Base-by-base conservation (phyloP, 2,797 vertebrate genomes). In the Crocodylus rhombifer region DNA sequence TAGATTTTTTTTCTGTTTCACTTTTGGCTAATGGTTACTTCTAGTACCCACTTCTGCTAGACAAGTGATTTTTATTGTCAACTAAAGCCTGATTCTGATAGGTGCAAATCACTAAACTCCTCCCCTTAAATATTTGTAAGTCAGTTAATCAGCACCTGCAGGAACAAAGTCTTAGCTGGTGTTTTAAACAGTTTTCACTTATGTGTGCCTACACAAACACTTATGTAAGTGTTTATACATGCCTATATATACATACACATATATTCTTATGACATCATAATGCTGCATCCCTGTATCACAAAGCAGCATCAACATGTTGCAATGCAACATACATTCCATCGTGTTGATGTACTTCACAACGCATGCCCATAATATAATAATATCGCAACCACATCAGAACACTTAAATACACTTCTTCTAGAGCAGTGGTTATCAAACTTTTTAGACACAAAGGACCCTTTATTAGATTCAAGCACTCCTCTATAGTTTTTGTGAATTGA, bases 61-160 rank as follows among this genome's bases (percentile, higher is more conserved):
- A n/a, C 30, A 30, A n/a, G 28, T 65, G 64, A 30, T 17, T 71
- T 71, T 71, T 0, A 0, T 13, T 80, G 73, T 28, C 5, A 13
- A 86, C 0, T 0, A 26, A 21, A n/a, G 21, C 75, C 83, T 0
- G 0, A 33, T 61, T 36, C 73, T 63, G 30, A 6, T 0, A 1
- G 26, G 61, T 1, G 3, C 1, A 1, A 57, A 18, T 51, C 33
- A 51, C 36, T 8, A 7, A 25, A 73, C 36, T 51, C 36, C 14
- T 12, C 14, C 30, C 33, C 69, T 9, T 42, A 73, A 73, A 73
- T 73, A 25, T 25, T 42, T 73, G 69, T 73, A 25, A 73, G 36
- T 42, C 20, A 73, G 9, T 42, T 73, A 51, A 23, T 21, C 36
- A 51, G 33, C 69, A 73, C 21, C 23, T 7, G 33, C 36, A 51